Evolutionary conservation across 2,797 vertebrate genomes (phyloP).

Genomic region (Danio albolineatus): DNA sequence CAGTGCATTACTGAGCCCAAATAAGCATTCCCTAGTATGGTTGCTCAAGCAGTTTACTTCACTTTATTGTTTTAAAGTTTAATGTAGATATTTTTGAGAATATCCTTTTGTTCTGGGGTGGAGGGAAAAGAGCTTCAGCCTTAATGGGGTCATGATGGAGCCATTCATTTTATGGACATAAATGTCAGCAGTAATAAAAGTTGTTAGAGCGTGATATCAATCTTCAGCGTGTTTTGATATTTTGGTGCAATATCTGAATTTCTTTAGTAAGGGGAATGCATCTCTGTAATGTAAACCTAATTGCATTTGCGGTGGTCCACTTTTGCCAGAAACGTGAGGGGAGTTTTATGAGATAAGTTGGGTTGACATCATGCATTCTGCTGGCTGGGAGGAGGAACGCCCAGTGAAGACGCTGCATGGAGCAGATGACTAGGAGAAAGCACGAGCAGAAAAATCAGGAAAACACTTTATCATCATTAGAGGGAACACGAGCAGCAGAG

Average conservation of each 20-base stretch:
- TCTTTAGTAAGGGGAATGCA: constrained; percentile 26
- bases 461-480: neutral
- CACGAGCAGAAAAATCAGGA: neutral
- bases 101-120: neutral
- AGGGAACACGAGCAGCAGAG: constrained; percentile 6
- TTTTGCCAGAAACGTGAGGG: constrained; percentile 39
- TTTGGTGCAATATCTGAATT: constrained; percentile 40
- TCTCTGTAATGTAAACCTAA: constrained; percentile 44
- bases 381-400: neutral
- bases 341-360: constrained; percentile 41
- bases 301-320: constrained; percentile 43
- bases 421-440: constrained; percentile 11
- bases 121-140: neutral
- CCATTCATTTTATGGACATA: constrained; percentile 32
- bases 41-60: constrained; percentile 37
- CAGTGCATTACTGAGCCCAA: constrained; percentile 25
- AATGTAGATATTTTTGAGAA: constrained; percentile 16
- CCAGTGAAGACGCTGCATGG: constrained; percentile 29
- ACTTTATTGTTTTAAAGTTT: constrained; percentile 40
- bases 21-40: constrained; percentile 17
- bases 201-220: constrained; percentile 26
- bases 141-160: constrained; percentile 34
- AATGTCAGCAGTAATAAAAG: constrained; percentile 28
- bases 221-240: constrained; percentile 37
- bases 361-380: constrained; percentile 38